phyloP scores from a whole-genome alignment of 2,797 vertebrate species.

The Staurois parvus region DNA sequence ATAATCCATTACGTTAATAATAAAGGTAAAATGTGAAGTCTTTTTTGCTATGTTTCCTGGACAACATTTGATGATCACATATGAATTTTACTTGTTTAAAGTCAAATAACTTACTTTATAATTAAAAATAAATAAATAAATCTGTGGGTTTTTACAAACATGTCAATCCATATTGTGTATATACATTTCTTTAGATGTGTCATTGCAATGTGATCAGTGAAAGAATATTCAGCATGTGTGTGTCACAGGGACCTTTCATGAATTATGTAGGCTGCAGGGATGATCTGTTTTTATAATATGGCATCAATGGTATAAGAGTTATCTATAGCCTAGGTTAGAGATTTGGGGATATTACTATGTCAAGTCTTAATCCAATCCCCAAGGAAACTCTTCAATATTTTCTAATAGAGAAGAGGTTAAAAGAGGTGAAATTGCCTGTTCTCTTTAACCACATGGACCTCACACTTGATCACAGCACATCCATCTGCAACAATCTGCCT shows the following conservation, averaged over 20 bases:
- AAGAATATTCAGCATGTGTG: background rate
- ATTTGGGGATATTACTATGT: slow-evolving; percentile 1
- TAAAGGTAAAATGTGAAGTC: too few relatives aligned
- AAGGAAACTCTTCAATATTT: background rate
- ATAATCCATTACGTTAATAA: too few relatives aligned
- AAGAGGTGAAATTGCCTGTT: background rate
- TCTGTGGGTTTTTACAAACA: background rate
- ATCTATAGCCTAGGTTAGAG: background rate
- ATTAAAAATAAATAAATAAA: background rate
- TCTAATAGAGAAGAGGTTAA: background rate
- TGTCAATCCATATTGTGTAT: background rate
- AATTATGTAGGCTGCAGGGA: background rate
- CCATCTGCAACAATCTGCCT: background rate
- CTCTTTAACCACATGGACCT: slow-evolving; percentile 12
- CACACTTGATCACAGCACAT: background rate
- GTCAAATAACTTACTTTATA: background rate
- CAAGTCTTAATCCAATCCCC: background rate
- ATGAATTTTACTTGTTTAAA: background rate
- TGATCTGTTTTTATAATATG: slow-evolving; percentile 1
- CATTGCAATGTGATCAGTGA: background rate
- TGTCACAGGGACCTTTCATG: background rate
- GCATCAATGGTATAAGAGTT: background rate
- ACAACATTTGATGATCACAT: too few relatives aligned
- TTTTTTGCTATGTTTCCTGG: too few relatives aligned
- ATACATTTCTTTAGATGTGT: background rate